Percentiles rank a stretch among this genome's conserved stretches.
These are phyloP conservation scores for Eudyptes chrysolophus DNA, from an alignment of 2,113 vertebrate species.

Conservation along the genomic window DNA sequence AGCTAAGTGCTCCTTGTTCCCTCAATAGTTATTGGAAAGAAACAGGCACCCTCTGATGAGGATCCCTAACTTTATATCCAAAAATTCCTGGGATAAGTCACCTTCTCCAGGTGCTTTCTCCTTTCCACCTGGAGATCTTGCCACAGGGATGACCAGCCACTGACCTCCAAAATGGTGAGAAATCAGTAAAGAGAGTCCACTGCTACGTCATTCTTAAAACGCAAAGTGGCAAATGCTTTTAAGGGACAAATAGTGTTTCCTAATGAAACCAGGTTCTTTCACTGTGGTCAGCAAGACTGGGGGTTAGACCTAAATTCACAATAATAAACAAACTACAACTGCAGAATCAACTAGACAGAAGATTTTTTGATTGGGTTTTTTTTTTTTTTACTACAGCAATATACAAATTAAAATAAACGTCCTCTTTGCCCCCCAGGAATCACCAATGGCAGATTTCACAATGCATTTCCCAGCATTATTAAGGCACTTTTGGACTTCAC, in stretches of 20 bases:
- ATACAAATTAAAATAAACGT: not conserved
- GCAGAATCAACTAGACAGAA: not conserved
- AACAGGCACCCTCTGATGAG: not conserved
- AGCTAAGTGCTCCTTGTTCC: not conserved
- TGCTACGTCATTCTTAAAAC: not conserved
- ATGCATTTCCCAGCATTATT: not conserved
- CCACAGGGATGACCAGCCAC: not conserved
- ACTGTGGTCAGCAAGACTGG: not conserved
- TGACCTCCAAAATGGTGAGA: not conserved
- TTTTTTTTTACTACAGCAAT: not conserved
- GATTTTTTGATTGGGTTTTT: not conserved
- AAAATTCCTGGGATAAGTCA: not conserved
- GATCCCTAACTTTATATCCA: not conserved
- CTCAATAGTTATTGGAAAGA: not conserved
- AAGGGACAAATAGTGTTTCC: not conserved
- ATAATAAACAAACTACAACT: not conserved
- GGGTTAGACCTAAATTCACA: not conserved
- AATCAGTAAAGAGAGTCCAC: not conserved
- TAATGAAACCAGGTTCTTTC: not conserved
- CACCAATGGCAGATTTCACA: not conserved
- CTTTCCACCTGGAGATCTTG: not conserved
- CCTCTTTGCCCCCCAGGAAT: not conserved
- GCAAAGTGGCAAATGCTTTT: not conserved
- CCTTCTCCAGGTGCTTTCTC: not conserved
- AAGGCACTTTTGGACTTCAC: not conserved